Evolutionary conservation across 2,888 invertebrate genomes (phyloP).

Genomic region (Lasioglossum figueresi): DNA sequence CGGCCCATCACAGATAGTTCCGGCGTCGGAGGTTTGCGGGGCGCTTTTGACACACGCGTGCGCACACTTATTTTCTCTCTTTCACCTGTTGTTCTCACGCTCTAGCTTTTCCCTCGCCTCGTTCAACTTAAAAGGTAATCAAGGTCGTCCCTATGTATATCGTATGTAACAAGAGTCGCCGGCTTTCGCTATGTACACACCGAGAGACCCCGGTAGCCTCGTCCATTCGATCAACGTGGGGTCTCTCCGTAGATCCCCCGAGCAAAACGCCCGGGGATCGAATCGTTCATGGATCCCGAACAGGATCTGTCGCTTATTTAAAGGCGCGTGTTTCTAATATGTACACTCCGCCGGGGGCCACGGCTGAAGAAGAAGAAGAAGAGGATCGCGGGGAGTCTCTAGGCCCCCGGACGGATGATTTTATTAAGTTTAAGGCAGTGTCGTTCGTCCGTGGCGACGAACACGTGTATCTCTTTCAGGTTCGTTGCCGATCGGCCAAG

Average conservation of each 20-base stretch:
- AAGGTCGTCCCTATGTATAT: constrained; percentile 65
- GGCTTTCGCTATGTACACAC: constrained; percentile 50
- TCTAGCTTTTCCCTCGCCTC: constrained; percentile 37
- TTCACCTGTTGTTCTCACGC: constrained; percentile 63
- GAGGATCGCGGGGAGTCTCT: neutral
- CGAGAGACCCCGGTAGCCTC: neutral
- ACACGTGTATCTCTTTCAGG: constrained; percentile 53
- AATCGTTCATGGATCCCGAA: constrained; percentile 1
- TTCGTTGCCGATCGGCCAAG: constrained; percentile 74
- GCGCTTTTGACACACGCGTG: constrained; percentile 20
- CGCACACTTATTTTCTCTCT: constrained; percentile 33
- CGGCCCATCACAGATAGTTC: constrained; percentile 71
- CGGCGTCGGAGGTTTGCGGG: constrained; percentile 64
- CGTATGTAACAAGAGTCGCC: constrained; percentile 63
- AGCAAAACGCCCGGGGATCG: neutral
- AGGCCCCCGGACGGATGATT: constrained; percentile 13
- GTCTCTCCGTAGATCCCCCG: neutral
- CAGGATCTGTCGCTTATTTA: constrained; percentile 27
- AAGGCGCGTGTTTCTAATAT: constrained; percentile 54
- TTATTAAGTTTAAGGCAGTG: constrained; percentile 79
- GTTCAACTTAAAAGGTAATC: constrained; percentile 69
- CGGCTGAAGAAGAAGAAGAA: constrained; percentile 13
- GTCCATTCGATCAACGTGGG: neutral
- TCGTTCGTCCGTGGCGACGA: constrained; percentile 62
- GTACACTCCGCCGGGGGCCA: constrained; percentile 47